Percentiles rank a stretch among this genome's conserved stretches.
Conservation (phyloP, 1,140 invertebrate genomes). For the Saccostrea cuccullata region DNA sequence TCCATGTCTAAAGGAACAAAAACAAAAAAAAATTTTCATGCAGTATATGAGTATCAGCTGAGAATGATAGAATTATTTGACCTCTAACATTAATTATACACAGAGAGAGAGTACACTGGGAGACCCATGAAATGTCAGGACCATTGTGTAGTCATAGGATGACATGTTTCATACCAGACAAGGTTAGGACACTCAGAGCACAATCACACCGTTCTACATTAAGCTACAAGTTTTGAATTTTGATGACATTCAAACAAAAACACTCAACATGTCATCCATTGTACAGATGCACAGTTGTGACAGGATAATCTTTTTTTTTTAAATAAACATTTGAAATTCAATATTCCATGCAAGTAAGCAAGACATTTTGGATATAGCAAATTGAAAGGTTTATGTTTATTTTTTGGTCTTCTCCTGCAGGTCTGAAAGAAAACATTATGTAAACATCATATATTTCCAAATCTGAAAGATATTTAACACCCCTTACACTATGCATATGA, state of each 20-base stretch:
- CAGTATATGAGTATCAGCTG: neutral
- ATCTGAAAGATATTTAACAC: conserved; percentile 21
- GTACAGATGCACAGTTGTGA: neutral
- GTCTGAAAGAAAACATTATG: neutral
- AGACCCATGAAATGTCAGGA: neutral
- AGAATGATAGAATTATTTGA: neutral
- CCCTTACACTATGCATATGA: neutral
- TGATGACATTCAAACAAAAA: conserved; percentile 1
- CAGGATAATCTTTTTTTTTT: neutral
- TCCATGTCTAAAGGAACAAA: neutral
- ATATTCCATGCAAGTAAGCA: neutral
- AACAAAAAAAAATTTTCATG: neutral
- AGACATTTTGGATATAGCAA: conserved; percentile 22
- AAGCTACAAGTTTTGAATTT: neutral
- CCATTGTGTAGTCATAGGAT: neutral
- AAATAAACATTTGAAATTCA: neutral
- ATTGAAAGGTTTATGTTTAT: neutral
- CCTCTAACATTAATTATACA: neutral
- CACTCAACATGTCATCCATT: conserved; percentile 4
- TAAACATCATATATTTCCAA: neutral
- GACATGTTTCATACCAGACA: conserved; percentile 24
- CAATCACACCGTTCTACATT: neutral
- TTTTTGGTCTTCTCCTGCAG: neutral
- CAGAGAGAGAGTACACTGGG: neutral
- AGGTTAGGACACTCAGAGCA: neutral